A percentile compares a stretch with the other conserved stretches of the same genome.
These are phyloP conservation scores for Xenops minutus DNA, from an alignment of 2,797 vertebrate genomes.

Conservation along the genomic window DNA sequence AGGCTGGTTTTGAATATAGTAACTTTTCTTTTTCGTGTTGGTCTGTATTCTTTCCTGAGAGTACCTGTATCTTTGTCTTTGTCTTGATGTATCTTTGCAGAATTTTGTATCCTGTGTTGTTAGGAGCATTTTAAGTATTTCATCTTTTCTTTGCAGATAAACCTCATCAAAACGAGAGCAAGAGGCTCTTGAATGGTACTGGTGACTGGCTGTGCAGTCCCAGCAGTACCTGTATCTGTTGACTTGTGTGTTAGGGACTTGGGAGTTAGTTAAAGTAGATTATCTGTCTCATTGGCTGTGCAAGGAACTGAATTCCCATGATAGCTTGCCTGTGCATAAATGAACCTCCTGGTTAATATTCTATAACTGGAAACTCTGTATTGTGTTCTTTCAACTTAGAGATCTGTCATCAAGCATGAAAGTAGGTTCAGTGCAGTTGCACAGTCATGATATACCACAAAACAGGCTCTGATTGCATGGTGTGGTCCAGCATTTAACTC, in stretches of 20 bases:
- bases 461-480: not conserved
- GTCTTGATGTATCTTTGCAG: not conserved
- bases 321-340: not conserved
- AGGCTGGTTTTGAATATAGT: not conserved
- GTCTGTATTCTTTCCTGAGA: not conserved
- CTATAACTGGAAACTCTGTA: not conserved
- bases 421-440: not conserved
- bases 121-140: not conserved
- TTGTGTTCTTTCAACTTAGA: not conserved
- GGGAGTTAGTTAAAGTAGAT: not conserved
- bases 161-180: not conserved
- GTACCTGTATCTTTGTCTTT: not conserved
- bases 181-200: not conserved
- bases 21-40: not conserved
- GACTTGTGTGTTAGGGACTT: not conserved
- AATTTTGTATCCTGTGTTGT: not conserved
- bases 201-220: not conserved
- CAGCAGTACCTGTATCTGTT: not conserved
- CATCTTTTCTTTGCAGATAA: not conserved
- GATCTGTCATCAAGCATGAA: not conserved
- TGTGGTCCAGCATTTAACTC: not conserved
- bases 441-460: not conserved
- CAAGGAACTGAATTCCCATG: not conserved
- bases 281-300: not conserved
- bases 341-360: not conserved